Percentiles rank a stretch among this genome's conserved stretches.
Conservation (phyloP, 2,888 invertebrate genomes). For the Altica lythri region DNA sequence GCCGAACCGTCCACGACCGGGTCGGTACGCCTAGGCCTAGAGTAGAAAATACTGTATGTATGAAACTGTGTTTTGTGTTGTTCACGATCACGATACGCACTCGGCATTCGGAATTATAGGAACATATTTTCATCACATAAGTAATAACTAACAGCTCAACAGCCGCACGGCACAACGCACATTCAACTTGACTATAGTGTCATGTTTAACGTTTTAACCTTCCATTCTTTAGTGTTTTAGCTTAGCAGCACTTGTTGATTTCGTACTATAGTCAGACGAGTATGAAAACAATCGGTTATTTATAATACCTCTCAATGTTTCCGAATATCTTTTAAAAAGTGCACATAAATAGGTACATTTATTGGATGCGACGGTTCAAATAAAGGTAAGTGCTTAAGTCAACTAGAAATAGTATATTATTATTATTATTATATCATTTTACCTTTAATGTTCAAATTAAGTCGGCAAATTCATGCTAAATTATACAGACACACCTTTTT, state of each 20-base stretch:
- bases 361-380: not conserved
- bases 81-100: conserved; percentile 10
- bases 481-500: conserved; percentile 36
- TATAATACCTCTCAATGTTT: not conserved
- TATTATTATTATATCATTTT: not conserved
- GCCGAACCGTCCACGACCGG: conserved; percentile 6
- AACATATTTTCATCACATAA: conserved; percentile 5
- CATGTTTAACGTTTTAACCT: conserved; percentile 19
- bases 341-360: conserved; percentile 1
- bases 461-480: conserved; percentile 36
- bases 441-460: conserved; percentile 14
- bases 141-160: conserved; percentile 8
- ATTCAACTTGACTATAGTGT: conserved; percentile 11
- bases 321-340: not conserved
- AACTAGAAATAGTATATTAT: not conserved
- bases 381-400: conserved; percentile 4
- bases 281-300: not conserved
- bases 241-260: conserved; percentile 11
- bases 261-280: not conserved
- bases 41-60: conserved; percentile 3
- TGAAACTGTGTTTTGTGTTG: not conserved
- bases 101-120: not conserved
- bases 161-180: conserved; percentile 12
- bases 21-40: conserved; percentile 5
- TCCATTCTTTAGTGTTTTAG: conserved; percentile 13